These are phyloP conservation scores for Papilio protenor DNA, from an alignment of 2,888 invertebrate genomes.

Conservation along the genomic window DNA sequence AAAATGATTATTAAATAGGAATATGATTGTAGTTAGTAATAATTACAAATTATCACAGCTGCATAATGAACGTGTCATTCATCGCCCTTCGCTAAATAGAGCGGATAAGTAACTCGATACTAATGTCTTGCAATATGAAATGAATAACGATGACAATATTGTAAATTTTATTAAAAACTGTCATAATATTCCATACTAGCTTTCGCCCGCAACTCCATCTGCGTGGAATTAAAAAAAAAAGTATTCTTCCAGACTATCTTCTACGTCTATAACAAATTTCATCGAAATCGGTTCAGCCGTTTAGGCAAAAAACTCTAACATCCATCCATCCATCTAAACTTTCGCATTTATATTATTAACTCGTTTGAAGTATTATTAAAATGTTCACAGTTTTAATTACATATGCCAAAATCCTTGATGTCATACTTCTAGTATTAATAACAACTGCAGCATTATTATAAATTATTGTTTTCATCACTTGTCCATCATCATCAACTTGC, in stretches of 20 bases:
- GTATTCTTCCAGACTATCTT: too few species aligned
- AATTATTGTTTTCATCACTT: too few species aligned
- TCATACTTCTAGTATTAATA: too few species aligned
- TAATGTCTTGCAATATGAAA: constrained; percentile 25
- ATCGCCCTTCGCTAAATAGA: constrained; percentile 38
- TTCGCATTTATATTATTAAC: not conserved
- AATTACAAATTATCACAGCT: constrained; percentile 12
- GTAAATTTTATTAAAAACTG: not conserved
- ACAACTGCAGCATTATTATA: too few species aligned
- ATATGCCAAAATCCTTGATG: not conserved
- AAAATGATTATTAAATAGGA: not conserved
- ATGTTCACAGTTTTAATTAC: not conserved
- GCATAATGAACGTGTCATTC: constrained; percentile 31
- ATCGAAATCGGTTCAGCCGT: too few species aligned
- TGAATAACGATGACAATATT: constrained; percentile 9
- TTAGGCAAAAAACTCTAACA: too few species aligned
- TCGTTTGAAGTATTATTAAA: not conserved
- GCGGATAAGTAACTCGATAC: constrained; percentile 37
- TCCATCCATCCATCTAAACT: too few species aligned
- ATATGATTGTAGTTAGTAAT: not conserved
- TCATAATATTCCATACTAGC: too few species aligned
- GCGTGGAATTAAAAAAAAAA: too few species aligned
- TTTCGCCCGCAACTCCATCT: too few species aligned
- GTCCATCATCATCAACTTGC: too few species aligned
- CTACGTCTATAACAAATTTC: too few species aligned